phyloP scores from a whole-genome alignment of 2,113 vertebrate species.

The Budorcas taxicolor region DNA sequence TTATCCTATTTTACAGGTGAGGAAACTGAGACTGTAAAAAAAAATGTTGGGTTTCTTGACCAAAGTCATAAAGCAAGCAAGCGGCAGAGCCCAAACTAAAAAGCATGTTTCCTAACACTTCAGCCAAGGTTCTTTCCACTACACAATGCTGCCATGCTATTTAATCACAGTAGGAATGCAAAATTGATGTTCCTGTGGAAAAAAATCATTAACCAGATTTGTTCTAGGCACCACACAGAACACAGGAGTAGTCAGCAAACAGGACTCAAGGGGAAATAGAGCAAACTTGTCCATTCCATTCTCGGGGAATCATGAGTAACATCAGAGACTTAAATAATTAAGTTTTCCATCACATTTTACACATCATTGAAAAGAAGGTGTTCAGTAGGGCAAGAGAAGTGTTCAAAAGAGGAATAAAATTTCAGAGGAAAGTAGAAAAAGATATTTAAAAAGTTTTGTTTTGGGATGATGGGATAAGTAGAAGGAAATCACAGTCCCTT shows the following conservation, averaged over 20 bases:
- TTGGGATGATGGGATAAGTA: neutral
- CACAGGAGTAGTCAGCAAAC: neutral
- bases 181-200: neutral
- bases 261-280: neutral
- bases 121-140: neutral
- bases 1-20: neutral
- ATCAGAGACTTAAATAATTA: neutral
- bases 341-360: constrained; percentile 33
- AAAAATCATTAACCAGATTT: neutral
- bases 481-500: neutral
- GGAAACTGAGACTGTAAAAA: neutral
- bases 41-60: neutral
- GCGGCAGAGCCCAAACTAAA: neutral
- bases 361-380: neutral
- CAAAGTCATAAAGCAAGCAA: neutral
- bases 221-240: neutral
- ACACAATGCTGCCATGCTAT: neutral
- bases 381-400: neutral
- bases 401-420: constrained; percentile 16
- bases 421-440: constrained; percentile 6
- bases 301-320: constrained; percentile 5
- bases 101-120: neutral
- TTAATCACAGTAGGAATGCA: neutral
- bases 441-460: neutral
- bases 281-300: neutral